These are phyloP conservation scores for Steatocranus sp. DNA, from an alignment of 2,797 vertebrate species.

Conservation along the genomic window DNA sequence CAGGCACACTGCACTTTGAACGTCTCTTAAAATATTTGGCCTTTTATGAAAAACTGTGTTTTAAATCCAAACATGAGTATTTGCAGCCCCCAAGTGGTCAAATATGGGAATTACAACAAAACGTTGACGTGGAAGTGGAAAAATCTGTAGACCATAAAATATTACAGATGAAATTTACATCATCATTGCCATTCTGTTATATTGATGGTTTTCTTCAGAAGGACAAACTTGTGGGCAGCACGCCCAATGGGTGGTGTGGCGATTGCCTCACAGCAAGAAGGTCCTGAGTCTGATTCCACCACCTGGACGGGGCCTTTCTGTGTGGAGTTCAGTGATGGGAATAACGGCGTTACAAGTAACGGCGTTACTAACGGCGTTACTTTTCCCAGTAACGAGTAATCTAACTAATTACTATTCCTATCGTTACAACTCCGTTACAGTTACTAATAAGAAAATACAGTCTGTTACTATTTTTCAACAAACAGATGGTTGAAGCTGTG, in stretches of 20 bases:
- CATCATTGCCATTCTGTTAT: not conserved
- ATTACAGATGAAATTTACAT: not conserved
- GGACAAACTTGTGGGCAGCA: not conserved
- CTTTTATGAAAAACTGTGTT: not conserved
- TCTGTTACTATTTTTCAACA: too few relatives aligned
- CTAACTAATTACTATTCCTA: too few relatives aligned
- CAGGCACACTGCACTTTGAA: not conserved
- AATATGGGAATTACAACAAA: not conserved
- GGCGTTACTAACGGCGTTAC: too few relatives aligned
- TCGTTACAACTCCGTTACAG: too few relatives aligned
- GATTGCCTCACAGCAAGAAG: not conserved
- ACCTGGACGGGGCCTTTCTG: not conserved
- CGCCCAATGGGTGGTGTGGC: accelerated
- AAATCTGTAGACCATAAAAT: not conserved
- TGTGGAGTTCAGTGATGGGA: not conserved
- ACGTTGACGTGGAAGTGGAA: accelerated
- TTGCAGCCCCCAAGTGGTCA: slow-evolving; percentile 11
- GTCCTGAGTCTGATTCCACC: not conserved
- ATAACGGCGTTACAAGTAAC: too few relatives aligned
- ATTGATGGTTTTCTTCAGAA: not conserved
- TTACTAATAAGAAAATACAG: too few relatives aligned
- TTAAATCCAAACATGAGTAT: not conserved
- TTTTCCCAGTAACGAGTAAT: too few relatives aligned
- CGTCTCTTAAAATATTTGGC: not conserved
- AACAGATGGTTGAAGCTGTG: too few relatives aligned